Conservation (phyloP, 2,797 vertebrate species). For the Parambassis ranga region DNA sequence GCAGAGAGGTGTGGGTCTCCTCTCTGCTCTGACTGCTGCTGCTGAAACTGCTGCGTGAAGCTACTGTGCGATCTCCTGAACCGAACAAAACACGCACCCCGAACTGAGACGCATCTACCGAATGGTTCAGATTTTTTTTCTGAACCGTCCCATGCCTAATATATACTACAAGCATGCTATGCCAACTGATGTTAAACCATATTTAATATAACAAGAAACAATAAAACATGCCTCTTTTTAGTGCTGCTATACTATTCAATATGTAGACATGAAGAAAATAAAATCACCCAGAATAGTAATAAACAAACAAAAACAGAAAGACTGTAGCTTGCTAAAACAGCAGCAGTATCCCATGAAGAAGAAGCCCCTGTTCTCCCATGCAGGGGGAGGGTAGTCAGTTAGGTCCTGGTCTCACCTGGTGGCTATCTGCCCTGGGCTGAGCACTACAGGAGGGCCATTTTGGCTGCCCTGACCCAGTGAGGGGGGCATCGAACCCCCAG, state of each 20-base stretch:
- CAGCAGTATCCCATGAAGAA: constrained; percentile 55
- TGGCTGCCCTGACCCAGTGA: constrained; percentile 84
- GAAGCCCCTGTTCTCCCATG: constrained; percentile 48
- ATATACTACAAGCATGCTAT: constrained; percentile 36
- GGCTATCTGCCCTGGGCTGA: constrained; percentile 84
- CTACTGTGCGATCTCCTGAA: no score
- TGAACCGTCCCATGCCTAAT: no score
- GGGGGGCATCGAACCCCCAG: constrained; percentile 84
- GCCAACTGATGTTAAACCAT: neutral
- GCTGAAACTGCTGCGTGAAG: no score
- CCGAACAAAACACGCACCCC: no score
- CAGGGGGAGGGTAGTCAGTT: constrained; percentile 32
- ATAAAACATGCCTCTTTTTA: constrained; percentile 41
- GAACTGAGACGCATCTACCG: no score
- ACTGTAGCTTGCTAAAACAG: constrained; percentile 36
- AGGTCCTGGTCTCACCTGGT: constrained; percentile 85
- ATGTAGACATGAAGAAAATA: constrained; percentile 8
- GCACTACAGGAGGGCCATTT: constrained; percentile 84
- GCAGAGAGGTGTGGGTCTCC: no score
- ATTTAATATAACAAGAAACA: neutral
- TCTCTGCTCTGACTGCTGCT: no score
- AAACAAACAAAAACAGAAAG: neutral
- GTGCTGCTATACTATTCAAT: neutral
- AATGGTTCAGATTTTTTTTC: no score
- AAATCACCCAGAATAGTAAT: constrained; percentile 31